phyloP scores from a whole-genome alignment of 2,888 invertebrate genomes.

The Phalera bucephala region DNA sequence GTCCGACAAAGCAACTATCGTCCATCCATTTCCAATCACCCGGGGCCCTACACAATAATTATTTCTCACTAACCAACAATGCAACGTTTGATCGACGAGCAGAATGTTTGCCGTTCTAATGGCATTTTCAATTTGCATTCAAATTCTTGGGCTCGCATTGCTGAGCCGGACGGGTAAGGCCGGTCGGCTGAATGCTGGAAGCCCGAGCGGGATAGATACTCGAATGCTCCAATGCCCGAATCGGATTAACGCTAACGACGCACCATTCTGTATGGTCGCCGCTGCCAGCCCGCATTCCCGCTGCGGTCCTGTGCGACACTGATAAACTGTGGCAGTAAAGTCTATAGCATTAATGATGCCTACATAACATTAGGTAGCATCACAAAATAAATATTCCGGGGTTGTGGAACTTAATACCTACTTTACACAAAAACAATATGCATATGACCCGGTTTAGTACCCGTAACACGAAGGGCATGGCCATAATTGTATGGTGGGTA shows the following conservation, averaged over 20 bases:
- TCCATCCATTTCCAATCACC: slow-evolving; percentile 19
- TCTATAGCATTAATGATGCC: too few species aligned
- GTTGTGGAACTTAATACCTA: too few species aligned
- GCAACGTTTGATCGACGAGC: slow-evolving; percentile 58
- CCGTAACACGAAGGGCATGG: too few species aligned
- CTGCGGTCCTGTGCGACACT: slow-evolving; percentile 44
- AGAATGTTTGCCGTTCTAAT: slow-evolving; percentile 75
- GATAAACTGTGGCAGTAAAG: slow-evolving; percentile 45
- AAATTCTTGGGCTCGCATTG: slow-evolving; percentile 67
- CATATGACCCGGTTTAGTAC: too few species aligned
- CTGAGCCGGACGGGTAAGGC: slow-evolving; percentile 40
- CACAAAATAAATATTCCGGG: too few species aligned
- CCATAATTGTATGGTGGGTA: too few species aligned
- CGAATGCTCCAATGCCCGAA: slow-evolving; percentile 64
- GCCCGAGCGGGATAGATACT: slow-evolving; percentile 46
- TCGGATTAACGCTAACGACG: slow-evolving; percentile 78
- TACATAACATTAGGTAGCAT: too few species aligned
- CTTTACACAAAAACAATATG: too few species aligned
- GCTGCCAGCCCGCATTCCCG: slow-evolving; percentile 47
- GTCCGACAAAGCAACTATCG: too few species aligned
- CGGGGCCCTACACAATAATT: slow-evolving; percentile 34
- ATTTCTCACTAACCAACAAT: slow-evolving; percentile 53
- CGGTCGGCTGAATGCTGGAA: slow-evolving; percentile 55
- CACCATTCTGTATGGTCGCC: slow-evolving; percentile 61
- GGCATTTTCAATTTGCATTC: slow-evolving; percentile 79